Evolutionary conservation across 2,888 invertebrate genomes (phyloP).

Genomic region (Gari tellinella): DNA sequence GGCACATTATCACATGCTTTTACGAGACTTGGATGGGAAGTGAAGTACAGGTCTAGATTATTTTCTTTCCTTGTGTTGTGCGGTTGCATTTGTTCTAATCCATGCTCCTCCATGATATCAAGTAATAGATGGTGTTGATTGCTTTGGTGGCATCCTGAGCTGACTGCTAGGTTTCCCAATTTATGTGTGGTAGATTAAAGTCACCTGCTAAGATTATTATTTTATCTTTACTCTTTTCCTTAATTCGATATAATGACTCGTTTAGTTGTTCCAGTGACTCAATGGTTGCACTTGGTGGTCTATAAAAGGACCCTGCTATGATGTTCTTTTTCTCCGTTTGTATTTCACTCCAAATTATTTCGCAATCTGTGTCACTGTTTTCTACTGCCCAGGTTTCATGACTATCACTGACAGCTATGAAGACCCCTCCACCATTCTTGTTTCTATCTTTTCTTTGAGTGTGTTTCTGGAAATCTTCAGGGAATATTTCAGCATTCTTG

Average conservation of each 20-base stretch:
- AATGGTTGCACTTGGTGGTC: too few species aligned
- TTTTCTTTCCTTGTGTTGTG: constrained; percentile 20
- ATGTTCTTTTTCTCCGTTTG: too few species aligned
- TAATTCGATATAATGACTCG: not conserved
- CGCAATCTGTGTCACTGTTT: too few species aligned
- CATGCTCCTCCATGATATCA: constrained; percentile 23
- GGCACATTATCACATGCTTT: constrained; percentile 18
- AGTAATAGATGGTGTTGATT: constrained; percentile 28
- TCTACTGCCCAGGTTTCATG: too few species aligned
- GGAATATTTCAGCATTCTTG: too few species aligned
- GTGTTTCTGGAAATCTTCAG: too few species aligned
- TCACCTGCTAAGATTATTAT: constrained; percentile 18
- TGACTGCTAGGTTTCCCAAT: constrained; percentile 17
- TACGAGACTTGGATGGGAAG: constrained; percentile 16
- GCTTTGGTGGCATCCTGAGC: constrained; percentile 4
- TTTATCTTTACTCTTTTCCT: not conserved
- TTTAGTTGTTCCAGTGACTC: not conserved
- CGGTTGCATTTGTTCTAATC: constrained; percentile 18
- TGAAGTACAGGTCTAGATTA: constrained; percentile 29
- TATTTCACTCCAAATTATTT: too few species aligned
- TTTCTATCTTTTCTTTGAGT: too few species aligned
- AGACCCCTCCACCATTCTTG: too few species aligned
- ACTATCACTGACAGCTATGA: too few species aligned
- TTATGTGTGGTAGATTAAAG: constrained; percentile 25
- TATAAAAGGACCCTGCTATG: too few species aligned